Base-by-base conservation (phyloP, 2,113 vertebrate species). In the Urocynchramus pylzowi region DNA sequence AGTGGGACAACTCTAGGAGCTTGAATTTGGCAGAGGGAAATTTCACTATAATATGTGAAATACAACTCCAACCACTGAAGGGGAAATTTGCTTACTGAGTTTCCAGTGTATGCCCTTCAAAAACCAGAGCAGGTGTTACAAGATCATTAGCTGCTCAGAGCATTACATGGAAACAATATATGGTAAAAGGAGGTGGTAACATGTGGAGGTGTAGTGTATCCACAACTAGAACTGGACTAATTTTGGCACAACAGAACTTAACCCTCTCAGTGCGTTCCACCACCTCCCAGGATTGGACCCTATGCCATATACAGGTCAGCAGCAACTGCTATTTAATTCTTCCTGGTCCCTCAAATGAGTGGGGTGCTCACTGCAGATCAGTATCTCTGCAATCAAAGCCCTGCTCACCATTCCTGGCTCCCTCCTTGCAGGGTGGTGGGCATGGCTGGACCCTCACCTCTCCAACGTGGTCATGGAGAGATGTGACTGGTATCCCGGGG, bases 391-490 rank as follows among this genome's bases (percentile, higher is more conserved):
- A 50, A 7, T 33, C 30, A 27, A 42, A 41, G 35, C 45, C 59
- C 47, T 42, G 37, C 37, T 63, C 2, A 0, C 30, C 47, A 41
- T 28, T 78, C 45, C 59, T 27, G 59, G 37, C 59, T 41, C 30
- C 23, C 13, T 52, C 37, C 17, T 16, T 52, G 45, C 22, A 41
- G 44, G 28, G 21, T 20, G 20, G 33, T 23, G 27, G 44, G 35
- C 28, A 27, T 16, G 13, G 27, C 3, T 41, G 23, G 10, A 6
- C 23, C 23, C 35, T 52, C 59, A 21, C 45, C 59, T 63, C 57
- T 50, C 35, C 30, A 16, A 3, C 0, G 0, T 8, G 22, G 21
- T 41, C 59, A 41, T 1, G 2, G 35, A n/a, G 56, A 31, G 30
- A 28, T 28, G 30, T 33, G 35, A 21, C 22, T 63, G 23, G 30